These are phyloP conservation scores for Zootoca vivipara DNA, from an alignment of 2,113 vertebrate genomes.

Conservation along the genomic window DNA sequence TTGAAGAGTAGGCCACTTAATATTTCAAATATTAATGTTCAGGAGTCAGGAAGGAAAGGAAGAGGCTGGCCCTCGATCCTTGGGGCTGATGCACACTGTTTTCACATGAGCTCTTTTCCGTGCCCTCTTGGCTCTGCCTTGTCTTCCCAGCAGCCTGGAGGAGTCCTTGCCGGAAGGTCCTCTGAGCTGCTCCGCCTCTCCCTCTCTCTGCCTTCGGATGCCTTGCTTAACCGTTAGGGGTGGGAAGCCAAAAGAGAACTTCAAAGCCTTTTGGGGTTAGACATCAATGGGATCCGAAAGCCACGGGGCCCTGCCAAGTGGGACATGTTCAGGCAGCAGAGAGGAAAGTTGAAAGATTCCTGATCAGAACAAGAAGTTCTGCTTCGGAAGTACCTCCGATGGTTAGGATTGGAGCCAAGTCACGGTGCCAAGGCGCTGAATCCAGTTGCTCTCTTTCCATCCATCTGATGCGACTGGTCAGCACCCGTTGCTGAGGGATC, in stretches of 20 bases:
- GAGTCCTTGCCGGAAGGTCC: neutral
- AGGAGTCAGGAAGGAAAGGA: too few relatives aligned
- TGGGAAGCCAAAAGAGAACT: neutral
- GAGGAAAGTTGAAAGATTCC: constrained; percentile 45
- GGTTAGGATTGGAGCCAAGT: constrained; percentile 17
- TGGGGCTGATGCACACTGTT: too few relatives aligned
- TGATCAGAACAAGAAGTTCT: constrained; percentile 33
- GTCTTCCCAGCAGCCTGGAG: neutral
- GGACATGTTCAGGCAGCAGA: neutral
- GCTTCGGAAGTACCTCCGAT: constrained; percentile 30
- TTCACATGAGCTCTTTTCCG: neutral
- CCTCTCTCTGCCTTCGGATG: too few relatives aligned
- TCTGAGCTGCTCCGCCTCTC: neutral
- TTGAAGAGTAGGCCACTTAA: too few relatives aligned
- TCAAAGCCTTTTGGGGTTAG: neutral
- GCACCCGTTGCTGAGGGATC: neutral
- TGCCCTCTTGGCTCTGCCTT: neutral
- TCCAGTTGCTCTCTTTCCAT: neutral
- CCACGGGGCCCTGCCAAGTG: neutral
- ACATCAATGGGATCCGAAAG: neutral
- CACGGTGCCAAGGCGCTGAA: constrained; percentile 37
- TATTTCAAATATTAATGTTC: too few relatives aligned
- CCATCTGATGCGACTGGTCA: constrained; percentile 35
- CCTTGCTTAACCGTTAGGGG: neutral
- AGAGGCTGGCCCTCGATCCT: too few relatives aligned